Percentiles rank a stretch among this genome's conserved stretches.
These are phyloP conservation scores for Chironomus tentans DNA, from an alignment of 2,888 invertebrate species.

Conservation along the genomic window DNA sequence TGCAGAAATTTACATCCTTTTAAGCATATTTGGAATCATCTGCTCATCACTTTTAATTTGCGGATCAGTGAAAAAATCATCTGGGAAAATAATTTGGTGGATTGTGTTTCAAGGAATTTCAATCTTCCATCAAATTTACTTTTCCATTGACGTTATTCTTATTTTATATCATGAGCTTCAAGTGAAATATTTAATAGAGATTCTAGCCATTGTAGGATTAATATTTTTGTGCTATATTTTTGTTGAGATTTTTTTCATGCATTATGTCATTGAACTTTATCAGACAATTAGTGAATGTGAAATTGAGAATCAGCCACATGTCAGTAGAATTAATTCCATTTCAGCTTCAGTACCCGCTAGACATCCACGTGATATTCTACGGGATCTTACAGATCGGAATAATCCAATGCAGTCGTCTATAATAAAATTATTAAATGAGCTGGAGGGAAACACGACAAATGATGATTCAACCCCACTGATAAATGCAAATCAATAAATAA, in stretches of 20 bases:
- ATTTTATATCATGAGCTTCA: neutral
- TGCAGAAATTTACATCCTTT: neutral
- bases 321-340: neutral
- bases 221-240: neutral
- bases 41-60: neutral
- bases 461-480: neutral
- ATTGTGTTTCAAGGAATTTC: neutral
- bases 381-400: neutral
- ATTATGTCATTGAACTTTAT: neutral
- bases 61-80: neutral
- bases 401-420: neutral
- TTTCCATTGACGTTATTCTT: neutral
- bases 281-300: neutral
- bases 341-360: neutral
- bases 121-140: conserved; percentile 3
- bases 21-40: neutral
- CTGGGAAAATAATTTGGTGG: conserved; percentile 10
- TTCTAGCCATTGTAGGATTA: neutral
- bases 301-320: neutral
- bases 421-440: neutral
- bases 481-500: no score
- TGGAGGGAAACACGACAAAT: neutral
- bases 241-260: neutral
- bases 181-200: neutral
- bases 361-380: neutral